Percentiles rank a stretch among this genome's conserved stretches.
phyloP scores from a whole-genome alignment of 2,113 vertebrate genomes.

The Nanger granti region DNA sequence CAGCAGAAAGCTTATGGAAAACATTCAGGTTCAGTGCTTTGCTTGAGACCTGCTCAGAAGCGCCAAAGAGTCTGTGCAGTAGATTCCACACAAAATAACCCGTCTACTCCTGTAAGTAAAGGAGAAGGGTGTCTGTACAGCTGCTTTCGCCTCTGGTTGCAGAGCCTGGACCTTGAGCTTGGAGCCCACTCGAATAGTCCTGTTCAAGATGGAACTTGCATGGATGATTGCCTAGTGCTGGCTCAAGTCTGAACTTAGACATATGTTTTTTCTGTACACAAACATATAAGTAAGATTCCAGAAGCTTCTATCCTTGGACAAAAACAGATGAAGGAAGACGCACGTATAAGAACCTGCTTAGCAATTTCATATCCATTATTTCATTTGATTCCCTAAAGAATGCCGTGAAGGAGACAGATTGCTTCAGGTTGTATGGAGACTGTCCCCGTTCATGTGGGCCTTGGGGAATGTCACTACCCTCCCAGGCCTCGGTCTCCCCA shows the following conservation, averaged over 20 bases:
- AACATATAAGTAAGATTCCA: neutral
- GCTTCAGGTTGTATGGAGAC: neutral
- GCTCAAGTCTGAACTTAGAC: neutral
- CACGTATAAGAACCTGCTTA: neutral
- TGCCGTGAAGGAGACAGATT: neutral
- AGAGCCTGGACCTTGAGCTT: neutral
- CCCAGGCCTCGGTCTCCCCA: neutral
- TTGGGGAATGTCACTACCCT: neutral
- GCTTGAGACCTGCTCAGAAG: neutral
- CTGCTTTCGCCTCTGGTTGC: neutral
- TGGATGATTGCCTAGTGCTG: neutral
- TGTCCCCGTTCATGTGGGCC: neutral
- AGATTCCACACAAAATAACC: neutral
- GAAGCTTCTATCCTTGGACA: neutral
- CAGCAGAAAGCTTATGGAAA: neutral
- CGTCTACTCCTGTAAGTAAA: accelerated
- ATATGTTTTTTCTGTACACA: neutral
- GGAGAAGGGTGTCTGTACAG: neutral
- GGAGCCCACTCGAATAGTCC: neutral
- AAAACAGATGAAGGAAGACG: neutral
- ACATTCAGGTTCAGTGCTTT: neutral
- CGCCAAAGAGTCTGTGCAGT: neutral
- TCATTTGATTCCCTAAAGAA: neutral
- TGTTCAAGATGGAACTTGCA: neutral
- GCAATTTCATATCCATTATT: neutral